Conservation (phyloP, 1,140 invertebrate genomes). For the Rhopalosiphum maidis region DNA sequence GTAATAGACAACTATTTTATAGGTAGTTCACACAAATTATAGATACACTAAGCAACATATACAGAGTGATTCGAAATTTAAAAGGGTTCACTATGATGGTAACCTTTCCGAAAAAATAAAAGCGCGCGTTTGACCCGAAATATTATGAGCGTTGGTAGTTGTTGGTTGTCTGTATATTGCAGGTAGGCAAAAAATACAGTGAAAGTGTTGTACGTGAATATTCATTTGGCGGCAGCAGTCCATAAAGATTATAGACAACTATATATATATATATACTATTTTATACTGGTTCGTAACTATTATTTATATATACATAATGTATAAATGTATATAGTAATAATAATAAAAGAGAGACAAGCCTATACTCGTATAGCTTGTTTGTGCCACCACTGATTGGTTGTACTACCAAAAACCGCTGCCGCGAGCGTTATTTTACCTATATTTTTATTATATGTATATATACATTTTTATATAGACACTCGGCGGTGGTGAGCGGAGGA, state of each 20-base stretch:
- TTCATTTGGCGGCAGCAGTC: background rate
- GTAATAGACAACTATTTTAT: background rate
- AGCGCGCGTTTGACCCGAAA: background rate
- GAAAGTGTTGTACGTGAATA: slow-evolving; percentile 2
- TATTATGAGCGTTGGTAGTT: background rate
- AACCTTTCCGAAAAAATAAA: background rate
- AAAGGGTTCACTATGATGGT: background rate
- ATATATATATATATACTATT: background rate
- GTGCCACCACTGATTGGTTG: slow-evolving; percentile 4
- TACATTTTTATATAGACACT: background rate
- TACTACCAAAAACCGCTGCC: background rate
- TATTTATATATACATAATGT: background rate
- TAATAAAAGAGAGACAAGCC: slow-evolving; percentile 7
- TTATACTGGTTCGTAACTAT: background rate
- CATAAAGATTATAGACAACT: slow-evolving; percentile 10
- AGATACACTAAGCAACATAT: no score
- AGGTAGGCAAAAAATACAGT: background rate
- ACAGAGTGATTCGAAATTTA: background rate
- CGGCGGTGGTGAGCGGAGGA: background rate
- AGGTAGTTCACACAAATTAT: background rate
- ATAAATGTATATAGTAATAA: background rate
- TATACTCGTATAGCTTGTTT: background rate
- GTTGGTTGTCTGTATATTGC: background rate
- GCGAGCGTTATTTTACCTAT: background rate
- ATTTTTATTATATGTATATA: background rate